Conservation (phyloP, 2,888 invertebrate species). For the Drosophila villosipedis region DNA sequence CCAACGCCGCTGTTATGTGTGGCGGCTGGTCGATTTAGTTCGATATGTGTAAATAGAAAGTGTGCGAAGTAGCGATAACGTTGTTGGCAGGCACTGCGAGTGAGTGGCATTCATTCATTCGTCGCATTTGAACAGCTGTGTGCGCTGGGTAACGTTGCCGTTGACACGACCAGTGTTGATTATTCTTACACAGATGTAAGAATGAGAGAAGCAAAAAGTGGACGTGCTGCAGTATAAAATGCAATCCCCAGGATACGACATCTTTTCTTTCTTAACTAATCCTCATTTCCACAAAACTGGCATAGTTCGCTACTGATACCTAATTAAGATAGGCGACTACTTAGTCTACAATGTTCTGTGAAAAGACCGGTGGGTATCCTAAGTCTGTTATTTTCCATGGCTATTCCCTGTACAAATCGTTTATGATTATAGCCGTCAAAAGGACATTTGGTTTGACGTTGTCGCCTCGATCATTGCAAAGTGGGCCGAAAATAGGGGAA, state of each 20-base stretch:
- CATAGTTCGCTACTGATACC: not conserved
- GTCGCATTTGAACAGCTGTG: conserved; percentile 7
- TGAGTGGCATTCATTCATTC: not conserved
- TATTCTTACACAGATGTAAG: not conserved
- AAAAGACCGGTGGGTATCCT: not conserved
- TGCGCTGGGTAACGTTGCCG: not conserved
- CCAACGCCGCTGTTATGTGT: not conserved
- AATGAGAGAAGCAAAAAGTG: not conserved
- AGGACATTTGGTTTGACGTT: not conserved
- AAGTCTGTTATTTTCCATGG: not conserved
- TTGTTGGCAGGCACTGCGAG: not conserved
- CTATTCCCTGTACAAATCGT: not conserved
- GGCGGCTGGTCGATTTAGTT: not conserved
- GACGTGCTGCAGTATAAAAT: not conserved
- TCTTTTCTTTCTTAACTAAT: not conserved
- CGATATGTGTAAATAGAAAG: not conserved
- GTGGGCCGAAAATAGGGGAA: not conserved
- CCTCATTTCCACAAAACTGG: too few relatives aligned
- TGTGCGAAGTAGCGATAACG: not conserved
- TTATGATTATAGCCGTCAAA: not conserved
- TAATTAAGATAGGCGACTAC: not conserved
- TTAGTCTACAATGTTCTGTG: not conserved
- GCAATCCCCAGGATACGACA: not conserved
- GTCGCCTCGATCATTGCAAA: not conserved
- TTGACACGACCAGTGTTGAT: not conserved